phyloP scores from a whole-genome alignment of 2,888 invertebrate genomes.

The Perizoma affinitatum region DNA sequence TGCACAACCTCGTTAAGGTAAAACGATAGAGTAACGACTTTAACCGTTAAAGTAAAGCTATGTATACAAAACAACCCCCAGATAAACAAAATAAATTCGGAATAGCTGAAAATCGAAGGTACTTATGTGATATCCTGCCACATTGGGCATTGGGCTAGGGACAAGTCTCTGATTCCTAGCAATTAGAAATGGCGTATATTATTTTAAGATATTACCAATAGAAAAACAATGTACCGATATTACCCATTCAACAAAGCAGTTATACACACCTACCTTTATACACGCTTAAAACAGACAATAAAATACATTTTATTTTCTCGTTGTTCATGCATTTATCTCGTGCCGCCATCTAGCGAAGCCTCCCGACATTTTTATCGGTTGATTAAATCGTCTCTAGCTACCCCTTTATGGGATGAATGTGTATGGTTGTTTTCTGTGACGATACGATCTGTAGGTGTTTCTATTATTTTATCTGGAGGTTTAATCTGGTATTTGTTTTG shows the following conservation, averaged over 20 bases:
- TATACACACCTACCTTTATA: neutral
- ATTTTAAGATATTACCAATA: too few relatives aligned
- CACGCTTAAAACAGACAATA: conserved; percentile 24
- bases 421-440: conserved; percentile 64
- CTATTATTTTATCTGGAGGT: conserved; percentile 44
- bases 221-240: too few relatives aligned
- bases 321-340: conserved; percentile 50
- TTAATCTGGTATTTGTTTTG: conserved; percentile 41
- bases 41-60: too few relatives aligned
- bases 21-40: too few relatives aligned
- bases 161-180: too few relatives aligned
- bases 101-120: too few relatives aligned
- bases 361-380: conserved; percentile 74
- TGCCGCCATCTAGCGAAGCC: conserved; percentile 64
- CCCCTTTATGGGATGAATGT: conserved; percentile 68
- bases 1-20: too few relatives aligned
- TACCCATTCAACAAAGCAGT: neutral
- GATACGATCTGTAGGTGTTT: conserved; percentile 60
- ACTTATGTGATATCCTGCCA: too few relatives aligned
- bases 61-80: too few relatives aligned
- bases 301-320: conserved; percentile 25
- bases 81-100: too few relatives aligned
- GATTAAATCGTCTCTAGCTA: conserved; percentile 76
- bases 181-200: too few relatives aligned
- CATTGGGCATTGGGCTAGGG: too few relatives aligned